Evolutionary conservation across 2,113 vertebrate genomes (phyloP).

Genomic region (Cyanoliseus patagonus): DNA sequence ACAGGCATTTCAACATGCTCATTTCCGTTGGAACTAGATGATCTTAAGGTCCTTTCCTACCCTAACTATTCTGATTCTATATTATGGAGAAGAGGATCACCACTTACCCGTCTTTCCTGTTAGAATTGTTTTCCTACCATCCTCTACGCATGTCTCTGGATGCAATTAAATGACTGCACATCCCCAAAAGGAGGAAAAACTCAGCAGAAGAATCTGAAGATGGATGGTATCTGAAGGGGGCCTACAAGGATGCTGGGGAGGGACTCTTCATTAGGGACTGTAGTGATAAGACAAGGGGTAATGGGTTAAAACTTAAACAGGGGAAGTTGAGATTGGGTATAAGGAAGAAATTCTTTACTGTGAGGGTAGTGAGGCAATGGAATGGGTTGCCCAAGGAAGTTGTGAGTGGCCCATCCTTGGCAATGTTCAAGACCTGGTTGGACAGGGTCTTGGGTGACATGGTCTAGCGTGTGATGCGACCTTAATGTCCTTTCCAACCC

Average conservation of each 20-base stretch:
- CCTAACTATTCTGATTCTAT: no score
- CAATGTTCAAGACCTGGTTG: background rate
- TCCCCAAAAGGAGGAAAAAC: background rate
- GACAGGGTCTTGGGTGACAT: background rate
- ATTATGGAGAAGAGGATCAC: background rate
- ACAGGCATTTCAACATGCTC: background rate
- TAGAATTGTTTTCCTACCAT: background rate
- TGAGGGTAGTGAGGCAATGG: background rate
- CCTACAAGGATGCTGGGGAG: background rate
- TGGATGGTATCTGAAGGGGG: background rate
- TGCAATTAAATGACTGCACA: background rate
- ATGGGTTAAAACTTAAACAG: background rate
- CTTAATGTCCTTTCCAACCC: background rate
- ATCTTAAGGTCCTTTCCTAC: no score
- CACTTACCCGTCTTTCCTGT: rapidly evolving
- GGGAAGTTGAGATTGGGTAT: background rate
- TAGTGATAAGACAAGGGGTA: background rate
- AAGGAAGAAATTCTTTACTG: background rate
- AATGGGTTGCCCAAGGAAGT: background rate
- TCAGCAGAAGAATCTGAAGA: background rate
- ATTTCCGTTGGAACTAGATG: background rate
- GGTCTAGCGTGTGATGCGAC: background rate
- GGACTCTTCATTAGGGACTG: background rate
- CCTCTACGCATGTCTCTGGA: background rate
- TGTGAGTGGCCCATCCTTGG: background rate